These are phyloP conservation scores for Fundulus diaphanus DNA, from an alignment of 2,797 vertebrate species.

Conservation along the genomic window DNA sequence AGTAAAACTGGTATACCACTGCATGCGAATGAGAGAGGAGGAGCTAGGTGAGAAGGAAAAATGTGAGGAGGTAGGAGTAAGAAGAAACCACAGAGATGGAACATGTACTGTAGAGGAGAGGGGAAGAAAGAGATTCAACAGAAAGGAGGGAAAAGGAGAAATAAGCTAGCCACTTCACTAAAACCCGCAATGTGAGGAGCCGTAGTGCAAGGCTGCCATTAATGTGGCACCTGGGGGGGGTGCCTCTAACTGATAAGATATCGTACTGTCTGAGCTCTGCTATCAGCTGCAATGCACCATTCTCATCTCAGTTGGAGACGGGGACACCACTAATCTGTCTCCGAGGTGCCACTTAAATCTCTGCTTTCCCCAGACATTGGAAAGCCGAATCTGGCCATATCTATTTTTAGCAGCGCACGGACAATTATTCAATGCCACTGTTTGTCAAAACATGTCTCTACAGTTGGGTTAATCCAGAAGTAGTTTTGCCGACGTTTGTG, in stretches of 20 bases:
- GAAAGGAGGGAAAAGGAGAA: conserved; percentile 21
- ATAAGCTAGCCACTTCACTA: conserved; percentile 45
- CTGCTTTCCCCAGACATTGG: conserved; percentile 36
- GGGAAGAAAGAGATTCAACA: conserved; percentile 9
- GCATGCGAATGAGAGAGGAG: conserved; percentile 39
- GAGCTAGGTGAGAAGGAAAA: conserved; percentile 2
- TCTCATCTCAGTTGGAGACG: conserved; percentile 59
- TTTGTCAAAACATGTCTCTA: not conserved
- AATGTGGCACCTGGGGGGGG: conserved; percentile 57
- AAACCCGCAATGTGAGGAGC: conserved; percentile 40
- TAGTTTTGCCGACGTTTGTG: not conserved
- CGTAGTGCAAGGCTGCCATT: conserved; percentile 46
- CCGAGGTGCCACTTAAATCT: conserved; percentile 54
- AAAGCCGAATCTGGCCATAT: conserved; percentile 39
- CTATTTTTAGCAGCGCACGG: conserved; percentile 1
- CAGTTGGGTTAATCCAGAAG: not conserved
- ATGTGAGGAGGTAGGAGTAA: conserved; percentile 8
- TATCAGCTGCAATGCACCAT: conserved; percentile 56
- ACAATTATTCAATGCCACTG: not conserved
- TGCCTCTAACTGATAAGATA: conserved; percentile 62
- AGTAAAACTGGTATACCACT: conserved; percentile 36
- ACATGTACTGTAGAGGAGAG: not conserved
- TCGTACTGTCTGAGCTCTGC: conserved; percentile 49
- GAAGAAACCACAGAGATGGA: not conserved
- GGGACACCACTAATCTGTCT: conserved; percentile 58